Percentiles rank a stretch among this genome's conserved stretches.
Conservation (phyloP, 2,797 vertebrate species). For the Sphaeramia orbicularis region DNA sequence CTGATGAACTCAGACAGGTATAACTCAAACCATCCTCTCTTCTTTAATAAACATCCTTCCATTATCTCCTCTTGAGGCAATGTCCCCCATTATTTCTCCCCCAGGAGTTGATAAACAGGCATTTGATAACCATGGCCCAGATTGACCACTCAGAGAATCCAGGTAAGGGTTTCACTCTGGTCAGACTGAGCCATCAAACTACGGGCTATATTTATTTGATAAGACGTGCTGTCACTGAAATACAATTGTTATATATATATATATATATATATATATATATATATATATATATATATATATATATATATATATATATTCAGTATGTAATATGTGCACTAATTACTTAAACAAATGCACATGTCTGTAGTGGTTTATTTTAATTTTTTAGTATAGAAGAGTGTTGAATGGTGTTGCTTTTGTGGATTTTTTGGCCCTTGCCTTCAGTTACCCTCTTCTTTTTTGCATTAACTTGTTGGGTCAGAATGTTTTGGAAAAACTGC, state of each 20-base stretch:
- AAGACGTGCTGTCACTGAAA: too few species aligned
- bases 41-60: not conserved
- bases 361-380: not conserved
- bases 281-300: too few species aligned
- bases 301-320: too few species aligned
- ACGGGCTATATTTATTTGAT: not conserved
- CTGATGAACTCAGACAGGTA: slow-evolving; percentile 98
- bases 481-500: too few species aligned
- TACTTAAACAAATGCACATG: not conserved
- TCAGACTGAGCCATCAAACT: not conserved
- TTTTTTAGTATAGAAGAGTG: not conserved
- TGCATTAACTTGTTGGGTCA: not conserved
- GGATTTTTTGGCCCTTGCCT: slow-evolving; percentile 7
- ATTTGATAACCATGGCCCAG: slow-evolving; percentile 99
- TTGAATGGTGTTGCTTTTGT: slow-evolving; percentile 20
- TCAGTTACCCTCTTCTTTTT: not conserved
- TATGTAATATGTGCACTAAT: too few species aligned
- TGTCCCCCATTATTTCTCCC: slow-evolving; percentile 33
- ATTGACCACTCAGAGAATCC: slow-evolving; percentile 98
- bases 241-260: too few species aligned
- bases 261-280: too few species aligned
- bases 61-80: not conserved
- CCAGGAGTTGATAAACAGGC: slow-evolving; percentile 98
- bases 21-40: not conserved
- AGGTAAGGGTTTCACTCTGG: slow-evolving; percentile 82